Evolutionary conservation across 1,140 invertebrate genomes (phyloP), one percentile per base, ranked within the genome.

Genomic region (Lethrus apterus): DNA sequence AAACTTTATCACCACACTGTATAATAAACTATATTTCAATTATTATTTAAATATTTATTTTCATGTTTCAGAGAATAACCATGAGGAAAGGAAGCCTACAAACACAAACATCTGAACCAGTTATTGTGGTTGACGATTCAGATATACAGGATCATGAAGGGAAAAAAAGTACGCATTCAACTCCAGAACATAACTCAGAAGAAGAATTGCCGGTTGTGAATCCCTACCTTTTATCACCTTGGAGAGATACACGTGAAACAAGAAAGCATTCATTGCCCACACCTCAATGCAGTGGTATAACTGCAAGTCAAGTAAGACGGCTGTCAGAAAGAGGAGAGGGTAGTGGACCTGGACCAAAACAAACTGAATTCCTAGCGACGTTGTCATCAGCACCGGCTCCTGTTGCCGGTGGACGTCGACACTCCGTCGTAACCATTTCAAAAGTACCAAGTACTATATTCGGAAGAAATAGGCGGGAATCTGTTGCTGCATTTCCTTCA

Each of bases 351-450:
- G 76, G 78, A 7, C 77, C 82, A 0, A 74, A 77, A 19, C 84
- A 89, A 61, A 78, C 83, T 1, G 83, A 84, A 2, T 89, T 89
- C 52, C 61, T 89, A 42, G 84, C 86, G 11, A 89, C 85, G 0
- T 67, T 89, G 1, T 86, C 82, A 30, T 77, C 82, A 56, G 77
- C 79, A 0, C 74, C 78, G 14, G 70, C 70, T 7, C 83, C 84
- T 1, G 76, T 80, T 31, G 73, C 84, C 0, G 83, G 83, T 0
- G 84, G 84, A 0, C 71, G 86, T 32, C 75, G 85, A 45, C 85
- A 89, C 64, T 88, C 85, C 8, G 84, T 89, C 11, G 84, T 89
- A 3, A 88, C 85, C 41, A 89, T 89, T 50, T 86, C 83, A 0
- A 79, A 77, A 64, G 81, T 86, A 17, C 85, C 85, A 3, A 73